Evolutionary conservation across 2,113 vertebrate genomes (phyloP).

Genomic region (Istiophorus platypterus): DNA sequence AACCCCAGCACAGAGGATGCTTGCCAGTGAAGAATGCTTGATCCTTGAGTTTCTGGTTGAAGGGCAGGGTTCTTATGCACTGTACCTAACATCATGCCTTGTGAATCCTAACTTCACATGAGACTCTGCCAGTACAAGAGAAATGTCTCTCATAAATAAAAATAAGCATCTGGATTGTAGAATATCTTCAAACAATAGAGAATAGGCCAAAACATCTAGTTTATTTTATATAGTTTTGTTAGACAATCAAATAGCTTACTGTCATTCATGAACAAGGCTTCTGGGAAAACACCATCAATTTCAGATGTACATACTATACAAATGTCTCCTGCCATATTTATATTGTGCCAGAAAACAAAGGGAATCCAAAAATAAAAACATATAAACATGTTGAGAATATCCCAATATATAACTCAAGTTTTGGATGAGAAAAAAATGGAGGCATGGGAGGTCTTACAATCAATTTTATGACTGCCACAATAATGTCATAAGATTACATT

Average conservation of each 20-base stretch:
- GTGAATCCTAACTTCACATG: constrained; percentile 1
- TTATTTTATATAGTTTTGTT: neutral
- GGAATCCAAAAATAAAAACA: neutral
- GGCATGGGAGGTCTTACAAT: neutral
- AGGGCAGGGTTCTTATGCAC: neutral
- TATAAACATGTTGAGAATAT: neutral
- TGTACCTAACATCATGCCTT: neutral
- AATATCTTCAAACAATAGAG: neutral
- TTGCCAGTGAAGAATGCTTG: constrained; percentile 12
- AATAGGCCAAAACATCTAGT: neutral
- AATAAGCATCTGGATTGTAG: neutral
- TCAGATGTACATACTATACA: neutral
- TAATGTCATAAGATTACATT: constrained; percentile 20
- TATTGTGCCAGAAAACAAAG: neutral
- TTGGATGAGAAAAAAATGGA: neutral
- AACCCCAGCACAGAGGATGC: neutral
- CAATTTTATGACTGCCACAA: neutral
- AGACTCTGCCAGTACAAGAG: neutral
- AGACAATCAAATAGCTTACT: neutral
- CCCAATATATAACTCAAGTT: neutral
- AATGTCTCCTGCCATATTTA: neutral
- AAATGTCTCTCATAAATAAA: neutral
- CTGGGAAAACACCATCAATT: neutral
- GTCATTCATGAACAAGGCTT: constrained; percentile 1
- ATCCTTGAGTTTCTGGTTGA: constrained; percentile 8